Percentiles rank a stretch among this genome's conserved stretches.
Evolutionary conservation across 1,140 invertebrate genomes (phyloP).

Genomic region (Habropoda laboriosa): DNA sequence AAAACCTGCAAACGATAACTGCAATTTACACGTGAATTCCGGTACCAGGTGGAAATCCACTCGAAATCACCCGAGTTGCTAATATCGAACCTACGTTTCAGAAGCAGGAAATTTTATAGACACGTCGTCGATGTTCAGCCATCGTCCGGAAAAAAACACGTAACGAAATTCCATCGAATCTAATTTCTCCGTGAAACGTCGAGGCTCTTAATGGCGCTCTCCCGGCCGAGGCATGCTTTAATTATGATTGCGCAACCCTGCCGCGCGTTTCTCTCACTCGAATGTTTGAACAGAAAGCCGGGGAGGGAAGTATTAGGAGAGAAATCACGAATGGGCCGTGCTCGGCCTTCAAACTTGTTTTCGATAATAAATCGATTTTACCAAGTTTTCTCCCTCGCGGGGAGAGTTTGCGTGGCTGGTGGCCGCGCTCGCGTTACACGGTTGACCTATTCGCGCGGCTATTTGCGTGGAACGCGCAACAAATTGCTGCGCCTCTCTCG

Average conservation of each 20-base stretch:
- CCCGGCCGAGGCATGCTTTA: not conserved
- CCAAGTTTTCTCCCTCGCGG: not conserved
- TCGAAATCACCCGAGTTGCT: not conserved
- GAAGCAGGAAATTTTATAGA: constrained; percentile 10
- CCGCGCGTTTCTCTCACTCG: constrained; percentile 12
- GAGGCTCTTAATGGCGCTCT: not conserved
- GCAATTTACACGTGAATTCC: not conserved
- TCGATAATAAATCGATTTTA: constrained; percentile 43
- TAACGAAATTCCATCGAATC: constrained; percentile 2
- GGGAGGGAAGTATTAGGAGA: not conserved
- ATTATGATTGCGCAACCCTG: constrained; percentile 6
- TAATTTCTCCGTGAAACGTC: not conserved
- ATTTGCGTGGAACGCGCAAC: constrained; percentile 54
- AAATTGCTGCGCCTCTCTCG: constrained; percentile 48
- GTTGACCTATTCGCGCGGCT: constrained; percentile 44
- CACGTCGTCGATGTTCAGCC: no score
- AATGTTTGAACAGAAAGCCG: not conserved
- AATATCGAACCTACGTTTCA: not conserved
- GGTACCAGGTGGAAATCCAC: not conserved
- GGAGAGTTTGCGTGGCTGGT: not conserved
- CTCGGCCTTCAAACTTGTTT: constrained; percentile 18
- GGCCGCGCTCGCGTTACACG: constrained; percentile 3
- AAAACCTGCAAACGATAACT: not conserved
- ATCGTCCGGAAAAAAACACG: not conserved
- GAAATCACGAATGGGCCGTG: constrained; percentile 10